A percentile compares a stretch with the other conserved stretches of the same genome.
These are phyloP conservation scores for Polypedilum pembai DNA, from an alignment of 1,140 invertebrate species.

Conservation along the genomic window DNA sequence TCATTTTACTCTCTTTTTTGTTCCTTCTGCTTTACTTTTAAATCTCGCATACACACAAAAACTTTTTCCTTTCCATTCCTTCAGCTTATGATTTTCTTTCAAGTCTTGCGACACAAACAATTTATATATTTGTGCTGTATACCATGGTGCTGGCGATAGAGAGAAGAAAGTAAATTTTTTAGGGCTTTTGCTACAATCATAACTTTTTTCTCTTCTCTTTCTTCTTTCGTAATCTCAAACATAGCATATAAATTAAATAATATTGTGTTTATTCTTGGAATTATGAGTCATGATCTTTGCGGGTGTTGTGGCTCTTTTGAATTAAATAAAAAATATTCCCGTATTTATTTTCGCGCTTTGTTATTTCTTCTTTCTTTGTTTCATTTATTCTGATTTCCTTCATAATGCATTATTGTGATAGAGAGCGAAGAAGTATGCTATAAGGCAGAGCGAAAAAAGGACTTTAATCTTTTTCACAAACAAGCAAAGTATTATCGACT, in stretches of 20 bases:
- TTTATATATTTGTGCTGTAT: too few relatives aligned
- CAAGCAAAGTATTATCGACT: slow-evolving; percentile 2
- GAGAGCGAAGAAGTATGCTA: background rate
- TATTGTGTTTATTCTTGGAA: slow-evolving; percentile 18
- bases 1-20: too few relatives aligned
- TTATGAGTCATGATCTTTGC: slow-evolving; percentile 11
- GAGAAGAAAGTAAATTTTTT: background rate
- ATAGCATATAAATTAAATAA: slow-evolving; percentile 19
- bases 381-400: background rate
- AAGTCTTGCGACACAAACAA: too few relatives aligned
- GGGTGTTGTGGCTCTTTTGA: background rate
- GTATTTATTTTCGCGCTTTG: background rate
- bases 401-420: background rate
- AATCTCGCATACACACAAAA: too few relatives aligned
- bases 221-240: background rate
- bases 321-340: background rate
- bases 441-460: background rate
- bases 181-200: background rate
- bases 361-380: background rate
- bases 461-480: slow-evolving; percentile 19
- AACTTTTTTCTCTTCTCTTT: background rate
- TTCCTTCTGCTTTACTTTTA: too few relatives aligned
- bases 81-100: too few relatives aligned
- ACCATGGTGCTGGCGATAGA: background rate
- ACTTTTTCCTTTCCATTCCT: too few relatives aligned